A percentile compares a stretch with the other conserved stretches of the same genome.
Conservation (phyloP, 2,113 vertebrate species). For the Aphyosemion australe region DNA sequence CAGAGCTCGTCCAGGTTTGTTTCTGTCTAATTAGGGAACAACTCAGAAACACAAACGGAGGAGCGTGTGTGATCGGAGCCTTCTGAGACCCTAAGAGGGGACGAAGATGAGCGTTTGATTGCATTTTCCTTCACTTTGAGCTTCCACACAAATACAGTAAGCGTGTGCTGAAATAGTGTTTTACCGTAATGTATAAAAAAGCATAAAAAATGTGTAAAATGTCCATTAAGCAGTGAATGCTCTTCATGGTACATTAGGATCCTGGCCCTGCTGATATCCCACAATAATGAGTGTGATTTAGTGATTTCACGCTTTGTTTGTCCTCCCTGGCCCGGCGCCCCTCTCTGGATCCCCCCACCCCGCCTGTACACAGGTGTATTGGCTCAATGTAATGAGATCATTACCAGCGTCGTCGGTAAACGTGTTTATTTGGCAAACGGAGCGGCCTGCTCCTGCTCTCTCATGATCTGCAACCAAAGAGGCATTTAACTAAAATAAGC, state of each 20-base stretch:
- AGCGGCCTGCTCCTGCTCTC: conserved; percentile 53
- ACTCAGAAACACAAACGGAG: neutral
- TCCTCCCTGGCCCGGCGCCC: conserved; percentile 70
- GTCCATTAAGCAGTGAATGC: conserved; percentile 78
- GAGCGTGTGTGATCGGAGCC: neutral
- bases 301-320: conserved; percentile 84
- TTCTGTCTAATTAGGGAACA: conserved; percentile 32
- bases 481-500: conserved; percentile 78
- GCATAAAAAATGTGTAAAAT: conserved; percentile 71
- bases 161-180: conserved; percentile 57
- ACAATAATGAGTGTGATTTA: conserved; percentile 82
- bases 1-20: conserved; percentile 21
- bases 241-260: conserved; percentile 81
- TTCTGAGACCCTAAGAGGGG: conserved; percentile 1
- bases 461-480: conserved; percentile 75
- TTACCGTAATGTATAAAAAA: conserved; percentile 67
- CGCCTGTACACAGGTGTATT: conserved; percentile 76
- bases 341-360: conserved; percentile 60
- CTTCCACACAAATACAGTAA: conserved; percentile 49
- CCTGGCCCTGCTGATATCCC: conserved; percentile 73
- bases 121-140: conserved; percentile 23
- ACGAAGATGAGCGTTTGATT: neutral
- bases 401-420: conserved; percentile 76
- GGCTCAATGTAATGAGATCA: conserved; percentile 79
- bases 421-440: conserved; percentile 74